A percentile compares a stretch with the other conserved stretches of the same genome.
These are phyloP conservation scores for Chelonia mydas DNA, from an alignment of 2,797 vertebrate species.

Conservation along the genomic window DNA sequence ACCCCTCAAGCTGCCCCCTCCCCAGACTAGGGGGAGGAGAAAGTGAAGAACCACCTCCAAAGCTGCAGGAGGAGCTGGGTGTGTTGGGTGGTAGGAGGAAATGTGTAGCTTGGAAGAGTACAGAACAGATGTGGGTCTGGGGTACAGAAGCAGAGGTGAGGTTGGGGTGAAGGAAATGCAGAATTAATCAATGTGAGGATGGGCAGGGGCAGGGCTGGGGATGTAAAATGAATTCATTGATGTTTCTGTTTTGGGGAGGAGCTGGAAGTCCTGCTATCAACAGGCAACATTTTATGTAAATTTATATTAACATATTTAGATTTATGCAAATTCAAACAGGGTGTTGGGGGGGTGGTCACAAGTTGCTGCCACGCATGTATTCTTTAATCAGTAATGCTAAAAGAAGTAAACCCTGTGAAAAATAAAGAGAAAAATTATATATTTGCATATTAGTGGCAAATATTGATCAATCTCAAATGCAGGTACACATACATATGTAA, in stretches of 20 bases:
- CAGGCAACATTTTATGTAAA: not conserved
- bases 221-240: not conserved
- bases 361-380: not conserved
- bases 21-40: rapidly evolving
- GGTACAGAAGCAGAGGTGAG: not conserved
- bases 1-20: not conserved
- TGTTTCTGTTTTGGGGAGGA: not conserved
- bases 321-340: not conserved
- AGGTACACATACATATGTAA: not conserved
- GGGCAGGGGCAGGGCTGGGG: not conserved
- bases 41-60: not conserved
- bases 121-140: no score
- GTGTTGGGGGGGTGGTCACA: not conserved
- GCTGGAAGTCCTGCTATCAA: not conserved
- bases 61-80: not conserved
- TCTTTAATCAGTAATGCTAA: not conserved
- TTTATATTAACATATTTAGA: not conserved
- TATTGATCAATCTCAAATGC: not conserved
- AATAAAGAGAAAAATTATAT: not conserved
- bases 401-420: not conserved
- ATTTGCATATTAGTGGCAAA: not conserved
- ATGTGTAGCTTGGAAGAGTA: not conserved
- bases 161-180: not conserved
- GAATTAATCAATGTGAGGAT: not conserved
- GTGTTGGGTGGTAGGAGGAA: not conserved